These are phyloP conservation scores for Nothocercus nigrocapillus DNA, from an alignment of 2,113 vertebrate species.

Conservation along the genomic window DNA sequence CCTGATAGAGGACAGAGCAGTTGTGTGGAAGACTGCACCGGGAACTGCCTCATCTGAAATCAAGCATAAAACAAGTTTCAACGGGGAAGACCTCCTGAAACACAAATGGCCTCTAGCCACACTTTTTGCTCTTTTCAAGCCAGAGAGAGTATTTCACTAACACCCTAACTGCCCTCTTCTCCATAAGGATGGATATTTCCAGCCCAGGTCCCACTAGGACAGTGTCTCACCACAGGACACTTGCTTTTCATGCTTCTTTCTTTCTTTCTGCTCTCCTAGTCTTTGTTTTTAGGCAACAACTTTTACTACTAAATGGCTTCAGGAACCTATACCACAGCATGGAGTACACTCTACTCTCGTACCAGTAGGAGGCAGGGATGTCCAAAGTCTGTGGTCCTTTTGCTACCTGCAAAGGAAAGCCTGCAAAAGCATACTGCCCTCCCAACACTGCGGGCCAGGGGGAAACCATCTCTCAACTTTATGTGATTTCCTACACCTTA, in stretches of 20 bases:
- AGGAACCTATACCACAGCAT: neutral
- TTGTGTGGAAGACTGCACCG: neutral
- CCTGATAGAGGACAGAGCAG: neutral
- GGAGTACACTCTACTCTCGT: too few relatives aligned
- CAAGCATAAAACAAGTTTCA: neutral
- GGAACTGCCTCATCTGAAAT: neutral
- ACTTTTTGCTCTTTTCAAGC: neutral
- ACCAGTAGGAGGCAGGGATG: too few relatives aligned
- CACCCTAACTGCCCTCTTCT: neutral
- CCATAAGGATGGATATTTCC: neutral
- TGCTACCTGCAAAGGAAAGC: neutral
- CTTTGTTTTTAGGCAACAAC: accelerated
- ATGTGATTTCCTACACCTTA: neutral
- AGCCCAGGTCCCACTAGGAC: neutral
- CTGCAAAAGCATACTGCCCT: neutral
- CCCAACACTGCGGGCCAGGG: neutral
- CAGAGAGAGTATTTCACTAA: neutral
- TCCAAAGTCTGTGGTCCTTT: accelerated
- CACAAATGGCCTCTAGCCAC: neutral
- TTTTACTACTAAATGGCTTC: neutral
- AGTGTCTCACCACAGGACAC: neutral
- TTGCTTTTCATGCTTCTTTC: neutral
- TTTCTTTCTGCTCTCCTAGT: neutral
- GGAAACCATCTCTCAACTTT: neutral
- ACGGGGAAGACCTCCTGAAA: neutral